Percentiles rank a stretch among this genome's conserved stretches.
phyloP scores from a whole-genome alignment of 2,888 invertebrate genomes.

The Cryptocephalus primarius region DNA sequence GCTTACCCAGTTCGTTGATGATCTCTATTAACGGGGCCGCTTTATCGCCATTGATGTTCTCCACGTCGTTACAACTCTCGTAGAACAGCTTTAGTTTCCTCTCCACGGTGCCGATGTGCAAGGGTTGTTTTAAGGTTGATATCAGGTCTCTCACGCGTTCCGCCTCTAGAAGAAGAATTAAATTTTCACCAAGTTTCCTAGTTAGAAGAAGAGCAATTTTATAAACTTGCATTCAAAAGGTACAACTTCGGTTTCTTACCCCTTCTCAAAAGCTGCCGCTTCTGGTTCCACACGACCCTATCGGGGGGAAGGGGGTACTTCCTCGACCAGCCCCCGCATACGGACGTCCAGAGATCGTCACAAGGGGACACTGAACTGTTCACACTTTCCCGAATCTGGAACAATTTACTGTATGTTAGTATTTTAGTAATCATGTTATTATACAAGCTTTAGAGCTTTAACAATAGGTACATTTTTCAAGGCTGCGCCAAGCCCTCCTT shows the following conservation, averaged over 20 bases:
- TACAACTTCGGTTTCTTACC: too few species aligned
- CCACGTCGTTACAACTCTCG: slow-evolving; percentile 44
- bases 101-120: slow-evolving; percentile 37
- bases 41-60: slow-evolving; percentile 39
- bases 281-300: slow-evolving; percentile 37
- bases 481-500: too few species aligned
- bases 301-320: slow-evolving; percentile 36
- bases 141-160: slow-evolving; percentile 38
- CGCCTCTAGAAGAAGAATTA: slow-evolving; percentile 32
- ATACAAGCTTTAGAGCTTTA: too few species aligned
- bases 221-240: too few species aligned
- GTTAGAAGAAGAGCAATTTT: too few species aligned
- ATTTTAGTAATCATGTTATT: background rate
- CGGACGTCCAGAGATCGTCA: slow-evolving; percentile 38
- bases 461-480: too few species aligned
- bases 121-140: slow-evolving; percentile 37
- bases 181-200: background rate
- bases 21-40: slow-evolving; percentile 35
- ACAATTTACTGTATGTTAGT: background rate
- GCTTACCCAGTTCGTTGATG: slow-evolving; percentile 41
- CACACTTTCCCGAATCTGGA: slow-evolving; percentile 39
- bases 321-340: slow-evolving; percentile 43
- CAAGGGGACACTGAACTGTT: slow-evolving; percentile 40
- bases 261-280: slow-evolving; percentile 20
- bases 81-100: slow-evolving; percentile 50